phyloP scores from a whole-genome alignment of 2,113 vertebrate species.

The Reinhardtius hippoglossoides region DNA sequence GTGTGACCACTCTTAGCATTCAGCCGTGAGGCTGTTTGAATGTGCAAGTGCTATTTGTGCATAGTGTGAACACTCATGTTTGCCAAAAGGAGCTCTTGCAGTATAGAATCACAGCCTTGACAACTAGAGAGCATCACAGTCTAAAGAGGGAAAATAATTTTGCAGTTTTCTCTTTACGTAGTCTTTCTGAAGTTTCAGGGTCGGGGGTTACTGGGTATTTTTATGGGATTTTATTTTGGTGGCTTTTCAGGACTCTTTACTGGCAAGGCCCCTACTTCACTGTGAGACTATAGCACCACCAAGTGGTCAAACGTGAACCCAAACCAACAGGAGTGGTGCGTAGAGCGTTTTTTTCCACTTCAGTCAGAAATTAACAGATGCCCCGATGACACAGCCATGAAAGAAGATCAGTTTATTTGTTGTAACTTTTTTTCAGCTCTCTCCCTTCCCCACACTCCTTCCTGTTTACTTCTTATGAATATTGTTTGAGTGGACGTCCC shows the following conservation, averaged over 20 bases:
- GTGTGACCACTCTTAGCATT: slow-evolving; percentile 23
- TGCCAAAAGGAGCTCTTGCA: slow-evolving; percentile 66
- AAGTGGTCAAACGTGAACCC: slow-evolving; percentile 71
- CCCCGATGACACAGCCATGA: slow-evolving; percentile 64
- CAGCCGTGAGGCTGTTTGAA: slow-evolving; percentile 60
- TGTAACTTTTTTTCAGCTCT: not conserved
- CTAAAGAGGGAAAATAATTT: slow-evolving; percentile 9
- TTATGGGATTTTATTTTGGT: slow-evolving; percentile 36
- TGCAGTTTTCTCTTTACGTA: slow-evolving; percentile 62
- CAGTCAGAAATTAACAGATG: slow-evolving; percentile 55
- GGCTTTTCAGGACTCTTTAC: slow-evolving; percentile 60
- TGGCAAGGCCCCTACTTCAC: slow-evolving; percentile 71
- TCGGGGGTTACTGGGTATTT: slow-evolving; percentile 39
- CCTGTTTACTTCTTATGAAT: slow-evolving; percentile 13
- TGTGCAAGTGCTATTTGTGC: slow-evolving; percentile 65
- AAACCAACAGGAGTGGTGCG: slow-evolving; percentile 37
- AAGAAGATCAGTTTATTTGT: slow-evolving; percentile 28
- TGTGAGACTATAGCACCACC: slow-evolving; percentile 81
- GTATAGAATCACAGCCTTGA: slow-evolving; percentile 69
- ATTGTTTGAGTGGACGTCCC: slow-evolving; percentile 25
- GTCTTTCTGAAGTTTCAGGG: slow-evolving; percentile 61
- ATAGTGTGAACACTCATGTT: slow-evolving; percentile 61
- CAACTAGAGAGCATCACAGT: slow-evolving; percentile 52
- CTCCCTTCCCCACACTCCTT: not conserved
- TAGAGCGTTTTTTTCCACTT: slow-evolving; percentile 37